Evolutionary conservation across 2,797 vertebrate genomes (phyloP), one percentile per base, ranked within the genome.

Genomic region (Babyrousa celebensis): DNA sequence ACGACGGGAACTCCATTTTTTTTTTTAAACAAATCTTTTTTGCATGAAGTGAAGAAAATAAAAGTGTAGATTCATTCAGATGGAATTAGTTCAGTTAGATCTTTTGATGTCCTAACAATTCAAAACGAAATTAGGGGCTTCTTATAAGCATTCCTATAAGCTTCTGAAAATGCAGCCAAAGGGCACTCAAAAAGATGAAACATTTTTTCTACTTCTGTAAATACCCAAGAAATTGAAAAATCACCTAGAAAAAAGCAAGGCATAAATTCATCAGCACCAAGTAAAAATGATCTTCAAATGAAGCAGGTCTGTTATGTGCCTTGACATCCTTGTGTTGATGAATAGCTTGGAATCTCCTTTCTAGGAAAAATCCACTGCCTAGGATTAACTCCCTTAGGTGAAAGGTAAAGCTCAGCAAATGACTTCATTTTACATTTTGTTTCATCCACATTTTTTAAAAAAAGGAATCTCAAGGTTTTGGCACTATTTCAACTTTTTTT

Each of bases 231-330:
- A 84, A 84, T 20, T 94, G n/a, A 94, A 95, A 88, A 96, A 48
- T 48, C 43, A 92, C 36, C 65, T 77, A 86, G 56, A 56, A 68
- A 83, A 97, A 96, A 87, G n/a, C 82, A 94, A 88, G 79, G 68
- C 32, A 75, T 68, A 82, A 92, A 92, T 85, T 90, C 86, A 87
- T 87, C 80, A 96, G 96, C 96, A 96, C 93, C 89, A 63, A 94
- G 60, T 56, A 94, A 68, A 97, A 95, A 58, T 43, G 12, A 60
- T 68, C 74, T 85, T 75, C 52, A 82, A 84, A 88, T 93, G 70
- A 21, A 90, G 48, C 74, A 89, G 36, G n/a, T 90, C 56, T 89
- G 52, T 74, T n/a, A 25, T 2, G 16, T 83, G 60, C 63, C 52
- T 78, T 60, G 56, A 20, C 25, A 70, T 7, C 71, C 43, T 40